Evolutionary conservation across 1,140 invertebrate species (phyloP), one percentile per base, ranked within the genome.

Genomic region (Bombus haemorrhoidalis): DNA sequence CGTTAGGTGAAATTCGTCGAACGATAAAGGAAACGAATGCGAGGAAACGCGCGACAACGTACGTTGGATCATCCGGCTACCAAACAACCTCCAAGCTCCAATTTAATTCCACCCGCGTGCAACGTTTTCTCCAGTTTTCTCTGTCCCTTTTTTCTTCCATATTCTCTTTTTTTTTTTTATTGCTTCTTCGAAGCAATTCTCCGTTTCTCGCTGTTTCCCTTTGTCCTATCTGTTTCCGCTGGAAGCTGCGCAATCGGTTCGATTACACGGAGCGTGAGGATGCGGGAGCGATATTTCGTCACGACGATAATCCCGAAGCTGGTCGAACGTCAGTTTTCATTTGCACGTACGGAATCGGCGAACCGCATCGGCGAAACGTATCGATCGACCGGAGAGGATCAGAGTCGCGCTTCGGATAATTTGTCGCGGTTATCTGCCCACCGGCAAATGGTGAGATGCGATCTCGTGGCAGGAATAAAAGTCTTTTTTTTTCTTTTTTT

Each of bases 291-390:
- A 89, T 89, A 82, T 89, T 88, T 89, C 66, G 76, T 77, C 64
- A 75, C 79, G 87, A 68, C 79, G 86, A 86, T 86, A 73, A 86
- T 81, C 78, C 77, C 53, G 34, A 25, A n/a, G 37, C 43, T n/a
- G 37, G 12, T 69, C 18, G 47, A 73, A 75, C 85, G 86, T 88
- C 84, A 72, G 75, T 90, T 89, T 90, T 85, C 86, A 91, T 91
- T 91, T 89, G 83, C 64, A 39, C 59, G 39, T 25, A 43, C 57
- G 87, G 83, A 86, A 89, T 86, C 86, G 68, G 53, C 74, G 41
- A 47, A 13, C 32, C 43, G 37, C 47, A 8, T 1, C n/a, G 37
- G 22, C 10, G 57, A 75, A 76, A 53, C 41, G 81, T 41, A 76
- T 76, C 72, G 18, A 76, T 75, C 10, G 34, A 3, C 32, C 12